A percentile compares a stretch with the other conserved stretches of the same genome.
Conservation (phyloP, 1,140 invertebrate species). For the Melanaphis sacchari region DNA sequence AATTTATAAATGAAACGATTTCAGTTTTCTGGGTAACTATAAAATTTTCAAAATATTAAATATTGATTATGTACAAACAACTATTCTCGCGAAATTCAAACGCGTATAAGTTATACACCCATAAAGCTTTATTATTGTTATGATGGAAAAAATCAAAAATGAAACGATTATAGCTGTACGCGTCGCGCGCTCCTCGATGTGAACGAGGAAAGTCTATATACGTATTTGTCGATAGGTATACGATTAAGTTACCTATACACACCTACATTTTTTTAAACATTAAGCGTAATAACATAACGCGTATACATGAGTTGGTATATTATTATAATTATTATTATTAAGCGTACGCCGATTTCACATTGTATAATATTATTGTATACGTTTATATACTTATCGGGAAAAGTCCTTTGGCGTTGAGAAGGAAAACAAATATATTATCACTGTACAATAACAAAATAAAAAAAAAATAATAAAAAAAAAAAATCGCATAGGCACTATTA, state of each 20-base stretch:
- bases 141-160: not conserved
- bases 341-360: not conserved
- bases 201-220: not conserved
- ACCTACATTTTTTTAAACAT: not conserved
- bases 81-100: not conserved
- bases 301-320: not conserved
- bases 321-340: slow-evolving; percentile 4
- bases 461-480: slow-evolving; percentile 14
- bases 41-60: slow-evolving; percentile 8
- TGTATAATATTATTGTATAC: not conserved
- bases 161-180: not conserved
- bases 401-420: not conserved
- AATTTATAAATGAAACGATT: not conserved
- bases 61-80: slow-evolving; percentile 27
- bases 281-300: not conserved
- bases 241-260: not conserved
- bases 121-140: not conserved
- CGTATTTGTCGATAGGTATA: not conserved
- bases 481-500: not conserved
- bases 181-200: too few relatives aligned
- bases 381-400: not conserved
- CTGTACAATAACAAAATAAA: slow-evolving; percentile 33
- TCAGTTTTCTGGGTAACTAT: not conserved
- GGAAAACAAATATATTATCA: not conserved
- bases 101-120: not conserved